These are phyloP conservation scores for Sebastes flavidus DNA, from an alignment of 2,797 vertebrate genomes.

Conservation along the genomic window DNA sequence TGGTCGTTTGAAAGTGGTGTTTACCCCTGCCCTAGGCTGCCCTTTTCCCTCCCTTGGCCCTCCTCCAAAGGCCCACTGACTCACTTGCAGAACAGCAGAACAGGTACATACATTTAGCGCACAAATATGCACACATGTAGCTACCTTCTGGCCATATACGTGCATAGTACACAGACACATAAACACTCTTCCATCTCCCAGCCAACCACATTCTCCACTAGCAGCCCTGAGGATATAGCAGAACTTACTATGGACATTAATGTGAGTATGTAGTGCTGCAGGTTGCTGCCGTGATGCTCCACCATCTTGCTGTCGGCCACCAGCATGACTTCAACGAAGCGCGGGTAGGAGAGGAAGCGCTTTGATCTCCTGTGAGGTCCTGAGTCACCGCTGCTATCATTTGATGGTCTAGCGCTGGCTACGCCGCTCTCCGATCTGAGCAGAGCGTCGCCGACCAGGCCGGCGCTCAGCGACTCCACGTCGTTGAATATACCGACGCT, in stretches of 20 bases:
- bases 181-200: neutral
- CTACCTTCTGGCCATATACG: neutral
- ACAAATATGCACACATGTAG: neutral
- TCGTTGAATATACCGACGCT: constrained; percentile 80
- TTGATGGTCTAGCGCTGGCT: constrained; percentile 64
- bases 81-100: constrained; percentile 10
- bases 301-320: constrained; percentile 98
- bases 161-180: neutral
- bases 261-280: constrained; percentile 97
- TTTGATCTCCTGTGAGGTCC: constrained; percentile 91
- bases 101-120: constrained; percentile 23
- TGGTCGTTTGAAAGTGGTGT: constrained; percentile 65
- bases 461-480: constrained; percentile 80
- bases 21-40: constrained; percentile 68
- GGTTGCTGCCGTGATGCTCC: constrained; percentile 94
- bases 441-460: constrained; percentile 74
- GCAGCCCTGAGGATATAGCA: neutral
- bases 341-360: constrained; percentile 97
- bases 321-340: constrained; percentile 98
- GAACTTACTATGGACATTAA: constrained; percentile 99
- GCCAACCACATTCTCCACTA: neutral
- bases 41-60: constrained; percentile 56
- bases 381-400: constrained; percentile 80
- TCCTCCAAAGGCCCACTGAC: constrained; percentile 25
- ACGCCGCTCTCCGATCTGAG: constrained; percentile 67